Evolutionary conservation across 2,797 vertebrate genomes (phyloP).

Genomic region (Selene dorsalis): DNA sequence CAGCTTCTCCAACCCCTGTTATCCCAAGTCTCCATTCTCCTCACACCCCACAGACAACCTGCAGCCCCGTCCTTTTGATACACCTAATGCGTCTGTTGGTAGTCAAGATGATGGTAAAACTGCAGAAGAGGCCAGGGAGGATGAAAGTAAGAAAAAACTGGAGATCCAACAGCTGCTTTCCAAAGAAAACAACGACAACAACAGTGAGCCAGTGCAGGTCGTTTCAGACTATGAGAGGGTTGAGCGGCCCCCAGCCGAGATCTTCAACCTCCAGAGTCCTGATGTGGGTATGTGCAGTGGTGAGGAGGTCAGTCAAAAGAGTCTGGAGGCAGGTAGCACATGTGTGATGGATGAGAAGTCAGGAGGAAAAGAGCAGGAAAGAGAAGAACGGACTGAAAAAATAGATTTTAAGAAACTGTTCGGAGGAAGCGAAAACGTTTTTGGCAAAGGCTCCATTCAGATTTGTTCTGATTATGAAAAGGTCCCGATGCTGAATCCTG

Average conservation of each 20-base stretch:
- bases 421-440: neutral
- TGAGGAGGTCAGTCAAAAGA: slow-evolving; percentile 62
- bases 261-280: slow-evolving; percentile 41
- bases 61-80: slow-evolving; percentile 56
- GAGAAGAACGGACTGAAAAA: neutral
- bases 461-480: slow-evolving; percentile 64
- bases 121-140: neutral
- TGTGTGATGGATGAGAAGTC: neutral
- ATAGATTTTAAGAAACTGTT: slow-evolving; percentile 34
- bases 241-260: slow-evolving; percentile 24
- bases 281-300: slow-evolving; percentile 61
- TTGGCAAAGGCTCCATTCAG: slow-evolving; percentile 48
- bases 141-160: neutral
- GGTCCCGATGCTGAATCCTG: slow-evolving; percentile 17
- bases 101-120: neutral
- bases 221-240: slow-evolving; percentile 65
- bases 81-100: slow-evolving; percentile 59
- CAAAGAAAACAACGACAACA: neutral
- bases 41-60: slow-evolving; percentile 45
- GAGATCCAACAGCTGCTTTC: slow-evolving; percentile 39
- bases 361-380: neutral
- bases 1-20: slow-evolving; percentile 75
- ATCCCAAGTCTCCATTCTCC: slow-evolving; percentile 55
- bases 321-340: slow-evolving; percentile 43
- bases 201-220: slow-evolving; percentile 3